These are phyloP conservation scores for Silvanus unidentatus DNA, from an alignment of 2,888 invertebrate species.

Conservation along the genomic window DNA sequence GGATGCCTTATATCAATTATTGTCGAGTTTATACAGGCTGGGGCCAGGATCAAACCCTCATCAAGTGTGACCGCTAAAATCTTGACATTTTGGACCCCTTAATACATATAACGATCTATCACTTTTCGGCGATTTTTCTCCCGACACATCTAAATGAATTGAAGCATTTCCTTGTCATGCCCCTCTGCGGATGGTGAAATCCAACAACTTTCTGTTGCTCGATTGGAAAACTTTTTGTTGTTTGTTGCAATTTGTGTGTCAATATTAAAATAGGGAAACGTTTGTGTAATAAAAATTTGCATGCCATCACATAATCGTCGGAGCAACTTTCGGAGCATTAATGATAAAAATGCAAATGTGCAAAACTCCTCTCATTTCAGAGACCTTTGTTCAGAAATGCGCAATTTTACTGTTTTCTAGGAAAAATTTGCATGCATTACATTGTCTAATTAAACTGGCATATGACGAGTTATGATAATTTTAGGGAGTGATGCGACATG, in stretches of 20 bases:
- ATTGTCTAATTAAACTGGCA: too few species aligned
- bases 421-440: too few species aligned
- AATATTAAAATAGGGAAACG: not conserved
- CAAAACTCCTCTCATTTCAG: too few species aligned
- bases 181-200: too few species aligned
- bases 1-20: conserved; percentile 6
- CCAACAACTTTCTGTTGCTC: not conserved
- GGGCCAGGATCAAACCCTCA: not conserved
- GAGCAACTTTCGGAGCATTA: too few species aligned
- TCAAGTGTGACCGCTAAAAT: not conserved
- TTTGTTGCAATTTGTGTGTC: not conserved
- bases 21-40: conserved; percentile 4
- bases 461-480: too few species aligned
- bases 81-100: not conserved
- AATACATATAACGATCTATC: not conserved
- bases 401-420: too few species aligned
- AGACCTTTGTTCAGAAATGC: too few species aligned
- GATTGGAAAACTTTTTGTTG: not conserved
- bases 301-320: too few species aligned
- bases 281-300: not conserved
- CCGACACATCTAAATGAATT: not conserved
- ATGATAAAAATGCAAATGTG: too few species aligned
- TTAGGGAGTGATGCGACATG: too few species aligned
- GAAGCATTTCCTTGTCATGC: not conserved
- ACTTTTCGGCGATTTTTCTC: not conserved